Evolutionary conservation across 1,140 invertebrate species (phyloP), one percentile per base, ranked within the genome.

Genomic region (Acromyrmex echinatior): DNA sequence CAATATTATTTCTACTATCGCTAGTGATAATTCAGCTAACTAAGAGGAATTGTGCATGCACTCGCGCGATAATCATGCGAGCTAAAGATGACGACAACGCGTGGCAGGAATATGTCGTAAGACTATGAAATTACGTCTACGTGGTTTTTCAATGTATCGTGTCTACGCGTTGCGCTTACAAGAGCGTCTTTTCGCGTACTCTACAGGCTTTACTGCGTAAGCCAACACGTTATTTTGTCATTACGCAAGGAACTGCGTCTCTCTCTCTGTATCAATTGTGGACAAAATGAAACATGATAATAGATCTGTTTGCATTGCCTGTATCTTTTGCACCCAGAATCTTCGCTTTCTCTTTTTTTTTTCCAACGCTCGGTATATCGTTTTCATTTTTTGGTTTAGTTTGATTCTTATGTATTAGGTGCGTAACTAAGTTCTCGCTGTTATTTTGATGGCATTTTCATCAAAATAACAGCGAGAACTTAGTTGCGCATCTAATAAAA

Each of bases 121-220:
- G 65, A 70, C 66, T 71, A 71, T 81, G 56, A 71, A 81, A 81
- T 58, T 45, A 81, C 35, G 66, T 71, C 65, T 56, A 71, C 66
- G 66, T 81, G 31, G 35, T 71, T 71, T 56, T 39, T 58, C 21
- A 39, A 14, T 51, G 5, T 58, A 58, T 68, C 51, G 62, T 45
- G 51, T 28, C 6, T 56, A 71, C 21, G 79, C 31, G 39, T 45
- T 39, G 12, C 53, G 25, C 35, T 71, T 71, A 45, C 66, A 45
- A 35, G 21, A 25, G 18, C 39, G 12, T 79, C 39, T 79, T 66
- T n/a, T 31, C 28, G 25, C 60, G 28, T 7, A 18, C n/a, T n/a
- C 71, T 35, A 14, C 10, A 39, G 31, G 53, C 18, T 25, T 25
- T 25, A 25, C 39, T 25, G 58, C 18, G 14, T 77, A 25, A 65